These are phyloP conservation scores for Crypturellus tataupa DNA, from an alignment of 2,797 vertebrate species.

Conservation along the genomic window DNA sequence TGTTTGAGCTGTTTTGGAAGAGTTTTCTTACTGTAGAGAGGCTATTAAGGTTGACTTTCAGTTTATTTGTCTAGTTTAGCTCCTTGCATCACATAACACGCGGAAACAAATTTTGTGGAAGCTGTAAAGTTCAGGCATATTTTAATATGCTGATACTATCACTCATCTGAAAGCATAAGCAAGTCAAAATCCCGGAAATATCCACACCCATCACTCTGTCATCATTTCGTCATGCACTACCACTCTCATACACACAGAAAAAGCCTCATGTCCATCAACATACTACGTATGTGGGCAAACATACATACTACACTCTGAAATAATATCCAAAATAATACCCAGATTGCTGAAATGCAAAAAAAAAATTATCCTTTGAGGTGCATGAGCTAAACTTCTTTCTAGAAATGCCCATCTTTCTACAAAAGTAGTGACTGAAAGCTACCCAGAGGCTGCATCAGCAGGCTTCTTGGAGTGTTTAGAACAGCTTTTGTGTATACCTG, in stretches of 20 bases:
- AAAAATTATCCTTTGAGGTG: neutral
- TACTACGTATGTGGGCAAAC: neutral
- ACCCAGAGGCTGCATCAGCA: neutral
- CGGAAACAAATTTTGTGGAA: neutral
- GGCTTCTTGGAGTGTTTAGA: neutral
- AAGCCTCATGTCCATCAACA: neutral
- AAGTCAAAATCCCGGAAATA: neutral
- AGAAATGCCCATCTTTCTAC: neutral
- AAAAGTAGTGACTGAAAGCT: neutral
- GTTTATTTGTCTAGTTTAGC: neutral
- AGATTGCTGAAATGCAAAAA: neutral
- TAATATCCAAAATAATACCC: neutral
- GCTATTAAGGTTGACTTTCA: neutral
- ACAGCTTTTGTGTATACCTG: neutral
- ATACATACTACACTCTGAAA: neutral
- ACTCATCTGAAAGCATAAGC: neutral
- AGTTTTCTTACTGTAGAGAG: neutral
- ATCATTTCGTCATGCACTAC: neutral
- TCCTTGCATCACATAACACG: neutral
- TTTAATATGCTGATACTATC: neutral
- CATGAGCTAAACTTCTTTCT: accelerated
- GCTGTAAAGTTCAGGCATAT: neutral
- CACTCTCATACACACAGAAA: accelerated
- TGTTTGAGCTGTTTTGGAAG: neutral
- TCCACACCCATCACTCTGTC: neutral